These are phyloP conservation scores for Clarias magur DNA, from an alignment of 2,113 vertebrate genomes.

Conservation along the genomic window DNA sequence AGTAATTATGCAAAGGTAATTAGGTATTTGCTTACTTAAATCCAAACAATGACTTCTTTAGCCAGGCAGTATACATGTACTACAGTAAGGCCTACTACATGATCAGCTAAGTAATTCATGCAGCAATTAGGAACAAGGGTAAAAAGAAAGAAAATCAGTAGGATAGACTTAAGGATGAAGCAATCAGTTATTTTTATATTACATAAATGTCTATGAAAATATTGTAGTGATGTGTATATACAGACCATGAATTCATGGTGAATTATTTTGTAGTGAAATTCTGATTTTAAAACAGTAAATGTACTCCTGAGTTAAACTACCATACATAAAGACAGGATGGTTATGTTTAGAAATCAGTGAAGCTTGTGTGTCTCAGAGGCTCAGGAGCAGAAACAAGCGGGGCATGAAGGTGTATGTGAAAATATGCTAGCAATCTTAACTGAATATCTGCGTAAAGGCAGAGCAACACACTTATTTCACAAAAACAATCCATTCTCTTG, in stretches of 20 bases:
- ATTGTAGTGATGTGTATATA: neutral
- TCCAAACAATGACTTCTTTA: no score
- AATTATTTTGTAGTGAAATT: neutral
- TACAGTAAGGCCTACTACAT: neutral
- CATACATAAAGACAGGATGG: neutral
- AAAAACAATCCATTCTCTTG: neutral
- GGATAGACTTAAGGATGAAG: neutral
- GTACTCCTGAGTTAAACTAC: neutral
- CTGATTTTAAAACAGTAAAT: neutral
- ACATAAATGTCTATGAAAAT: neutral
- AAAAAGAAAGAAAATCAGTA: neutral
- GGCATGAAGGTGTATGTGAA: neutral
- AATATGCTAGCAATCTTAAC: neutral
- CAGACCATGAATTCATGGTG: neutral
- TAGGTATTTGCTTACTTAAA: no score
- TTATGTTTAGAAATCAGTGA: neutral
- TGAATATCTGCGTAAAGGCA: neutral
- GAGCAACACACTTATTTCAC: neutral
- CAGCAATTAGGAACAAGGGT: neutral
- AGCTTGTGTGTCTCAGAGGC: neutral
- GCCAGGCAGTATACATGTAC: neutral
- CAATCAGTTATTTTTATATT: neutral
- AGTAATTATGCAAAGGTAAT: no score
- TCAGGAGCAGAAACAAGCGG: neutral
- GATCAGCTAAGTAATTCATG: neutral